Evolutionary conservation across 2,888 invertebrate species (phyloP).

Genomic region (Eupithecia tripunctaria): DNA sequence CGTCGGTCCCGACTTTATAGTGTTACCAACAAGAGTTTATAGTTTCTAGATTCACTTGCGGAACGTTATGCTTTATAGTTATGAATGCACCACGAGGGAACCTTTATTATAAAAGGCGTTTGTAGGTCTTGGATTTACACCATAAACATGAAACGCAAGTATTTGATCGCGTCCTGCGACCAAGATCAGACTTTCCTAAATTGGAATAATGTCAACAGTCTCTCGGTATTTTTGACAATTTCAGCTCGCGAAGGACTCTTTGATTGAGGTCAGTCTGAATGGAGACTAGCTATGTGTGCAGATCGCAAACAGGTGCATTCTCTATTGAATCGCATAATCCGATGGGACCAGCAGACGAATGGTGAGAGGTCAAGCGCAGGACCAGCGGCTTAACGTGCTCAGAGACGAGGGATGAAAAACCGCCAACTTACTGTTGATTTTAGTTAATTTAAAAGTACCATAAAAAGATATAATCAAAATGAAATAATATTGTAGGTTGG

Average conservation of each 20-base stretch:
- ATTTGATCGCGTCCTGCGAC: background rate
- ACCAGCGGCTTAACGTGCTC: background rate
- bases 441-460: too few relatives aligned
- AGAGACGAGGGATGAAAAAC: too few relatives aligned
- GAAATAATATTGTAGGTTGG: too few relatives aligned
- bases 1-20: constrained; percentile 62
- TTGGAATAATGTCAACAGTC: background rate
- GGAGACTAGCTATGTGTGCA: background rate
- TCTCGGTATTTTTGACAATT: background rate
- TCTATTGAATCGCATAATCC: background rate
- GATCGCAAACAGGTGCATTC: background rate
- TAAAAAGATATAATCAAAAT: too few relatives aligned
- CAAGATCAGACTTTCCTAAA: background rate
- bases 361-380: background rate
- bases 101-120: background rate
- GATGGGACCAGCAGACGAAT: background rate
- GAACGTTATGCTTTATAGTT: constrained; percentile 25
- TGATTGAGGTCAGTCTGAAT: background rate
- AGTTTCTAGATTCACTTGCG: constrained; percentile 55
- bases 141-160: background rate
- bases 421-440: too few relatives aligned
- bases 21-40: constrained; percentile 57
- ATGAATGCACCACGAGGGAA: background rate
- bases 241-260: background rate
- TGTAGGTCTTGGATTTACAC: background rate